A percentile compares a stretch with the other conserved stretches of the same genome.
phyloP scores from a whole-genome alignment of 1,140 invertebrate species.

The Chironomus tepperi region DNA sequence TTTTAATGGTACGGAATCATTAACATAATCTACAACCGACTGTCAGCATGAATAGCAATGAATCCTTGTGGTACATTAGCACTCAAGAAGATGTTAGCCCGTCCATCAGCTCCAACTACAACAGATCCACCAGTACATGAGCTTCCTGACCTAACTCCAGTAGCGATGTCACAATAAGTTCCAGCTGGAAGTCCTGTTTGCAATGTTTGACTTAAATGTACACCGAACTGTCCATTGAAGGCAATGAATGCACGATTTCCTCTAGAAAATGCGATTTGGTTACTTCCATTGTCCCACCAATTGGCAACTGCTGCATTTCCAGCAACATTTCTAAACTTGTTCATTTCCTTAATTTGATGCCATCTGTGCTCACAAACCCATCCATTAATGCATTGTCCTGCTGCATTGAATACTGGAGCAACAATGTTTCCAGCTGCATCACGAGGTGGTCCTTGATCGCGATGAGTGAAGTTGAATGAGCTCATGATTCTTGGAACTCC shows the following conservation, averaged over 20 bases:
- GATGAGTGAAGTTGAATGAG: constrained; percentile 53
- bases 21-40: not conserved
- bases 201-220: constrained; percentile 47
- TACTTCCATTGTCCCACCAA: constrained; percentile 67
- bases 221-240: constrained; percentile 51
- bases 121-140: constrained; percentile 62
- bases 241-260: constrained; percentile 67
- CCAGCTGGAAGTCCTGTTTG: constrained; percentile 67
- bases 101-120: constrained; percentile 52
- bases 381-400: constrained; percentile 44
- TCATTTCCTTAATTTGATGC: constrained; percentile 75
- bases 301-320: constrained; percentile 44
- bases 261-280: constrained; percentile 69
- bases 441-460: constrained; percentile 49
- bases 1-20: no score
- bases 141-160: constrained; percentile 52
- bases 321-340: constrained; percentile 59
- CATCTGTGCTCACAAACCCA: constrained; percentile 89
- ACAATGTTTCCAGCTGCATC: constrained; percentile 50
- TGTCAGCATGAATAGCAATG: constrained; percentile 64
- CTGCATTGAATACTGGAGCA: constrained; percentile 44
- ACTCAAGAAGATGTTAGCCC: constrained; percentile 37
- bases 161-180: constrained; percentile 78
- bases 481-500: constrained; percentile 70
- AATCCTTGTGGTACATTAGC: constrained; percentile 54